These are phyloP conservation scores for Drosophila sp. DNA, from an alignment of 1,140 invertebrate species.

Conservation along the genomic window DNA sequence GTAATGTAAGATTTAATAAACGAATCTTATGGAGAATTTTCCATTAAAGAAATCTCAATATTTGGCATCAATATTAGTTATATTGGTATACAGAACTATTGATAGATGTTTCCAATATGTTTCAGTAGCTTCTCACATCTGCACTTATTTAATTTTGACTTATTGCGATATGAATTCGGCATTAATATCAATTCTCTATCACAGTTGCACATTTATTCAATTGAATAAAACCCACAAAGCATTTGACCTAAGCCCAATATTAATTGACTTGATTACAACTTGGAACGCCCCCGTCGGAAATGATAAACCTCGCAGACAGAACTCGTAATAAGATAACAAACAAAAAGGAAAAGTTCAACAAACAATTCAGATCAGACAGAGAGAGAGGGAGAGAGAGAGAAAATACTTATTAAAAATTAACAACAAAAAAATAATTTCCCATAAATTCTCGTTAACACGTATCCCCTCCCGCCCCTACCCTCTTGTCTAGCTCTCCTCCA, in stretches of 20 bases:
- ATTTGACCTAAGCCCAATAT: constrained; percentile 53
- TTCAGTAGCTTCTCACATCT: not conserved
- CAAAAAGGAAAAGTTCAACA: constrained; percentile 49
- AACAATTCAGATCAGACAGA: constrained; percentile 42
- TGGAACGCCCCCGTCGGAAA: constrained; percentile 26
- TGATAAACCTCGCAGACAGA: constrained; percentile 14
- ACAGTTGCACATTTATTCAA: constrained; percentile 20
- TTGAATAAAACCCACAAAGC: constrained; percentile 52
- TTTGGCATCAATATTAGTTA: too few species aligned
- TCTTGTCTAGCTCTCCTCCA: constrained; percentile 1
- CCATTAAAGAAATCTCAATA: too few species aligned
- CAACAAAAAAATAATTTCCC: constrained; percentile 80
- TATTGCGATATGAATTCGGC: constrained; percentile 63
- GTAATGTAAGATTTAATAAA: too few species aligned
- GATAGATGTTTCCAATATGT: too few species aligned
- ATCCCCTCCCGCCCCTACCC: too few species aligned
- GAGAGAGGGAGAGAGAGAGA: constrained; percentile 32
- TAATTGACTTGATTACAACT: constrained; percentile 76
- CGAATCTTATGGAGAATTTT: too few species aligned
- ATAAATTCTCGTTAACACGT: constrained; percentile 78
- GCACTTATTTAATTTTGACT: constrained; percentile 64
- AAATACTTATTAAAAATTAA: constrained; percentile 75
- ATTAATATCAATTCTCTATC: constrained; percentile 70
- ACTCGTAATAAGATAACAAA: constrained; percentile 61
- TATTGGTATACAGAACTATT: too few species aligned